Evolutionary conservation across 2,888 invertebrate genomes (phyloP), one percentile per base, ranked within the genome.

Genomic region (Melanchra persicariae): DNA sequence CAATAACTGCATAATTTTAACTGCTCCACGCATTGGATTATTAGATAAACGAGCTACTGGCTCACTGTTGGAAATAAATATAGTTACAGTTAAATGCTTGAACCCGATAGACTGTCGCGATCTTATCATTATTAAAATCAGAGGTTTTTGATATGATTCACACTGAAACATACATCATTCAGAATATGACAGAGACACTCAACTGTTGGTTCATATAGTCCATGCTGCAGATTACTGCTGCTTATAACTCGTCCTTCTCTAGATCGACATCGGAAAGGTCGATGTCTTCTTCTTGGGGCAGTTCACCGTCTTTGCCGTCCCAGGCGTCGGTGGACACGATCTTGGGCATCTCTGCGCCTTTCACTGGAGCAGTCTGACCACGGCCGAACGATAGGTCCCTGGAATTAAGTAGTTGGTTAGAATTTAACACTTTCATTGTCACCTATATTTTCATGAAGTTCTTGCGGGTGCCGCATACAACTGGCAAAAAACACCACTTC

Each of bases 291-390:
- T 98, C 98, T 47, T 95, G 96, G 2, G 98, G 98, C 86, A 98
- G 94, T 87, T 98, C 98, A 0, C 98, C 99, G 91, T 99, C 99
- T 90, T 99, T 98, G 24, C 99, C 99, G 92, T 99, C 99, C 99
- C 99, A 99, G 0, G 98, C 96, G 34, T 97, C 97, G 0, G 97
- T 96, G 55, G 94, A 93, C 12, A 93, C 88, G 54, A 99, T 97
- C 80, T 96, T 95, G 12, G 99, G 99, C 90, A 99, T 96, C 85
- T 97, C 96, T 0, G 98, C 98, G 24, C 98, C 98, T 85, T 97
- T 97, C 1, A 99, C 97, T 0, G 99, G 98, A 0, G 98, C 98
- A 0, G 99, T 99, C 62, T 98, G 98, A 1, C 99, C 99, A 80
- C 98, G 97, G 0, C 99, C 99, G 92, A 98, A 99, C 12, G 99